These are phyloP conservation scores for Ploceus nigricollis DNA, from an alignment of 2,113 vertebrate species.

Conservation along the genomic window DNA sequence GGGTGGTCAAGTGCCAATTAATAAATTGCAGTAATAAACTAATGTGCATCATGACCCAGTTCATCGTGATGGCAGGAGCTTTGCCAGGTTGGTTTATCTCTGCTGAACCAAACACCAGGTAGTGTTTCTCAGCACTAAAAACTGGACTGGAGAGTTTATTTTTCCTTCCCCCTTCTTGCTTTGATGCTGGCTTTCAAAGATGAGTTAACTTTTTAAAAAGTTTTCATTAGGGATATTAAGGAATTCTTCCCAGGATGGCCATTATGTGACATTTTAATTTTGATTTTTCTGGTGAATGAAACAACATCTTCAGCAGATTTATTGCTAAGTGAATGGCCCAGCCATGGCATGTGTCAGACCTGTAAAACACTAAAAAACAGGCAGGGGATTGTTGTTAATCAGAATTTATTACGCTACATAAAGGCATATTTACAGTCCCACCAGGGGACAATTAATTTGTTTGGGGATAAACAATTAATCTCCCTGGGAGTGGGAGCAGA, in stretches of 20 bases:
- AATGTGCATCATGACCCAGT: not conserved
- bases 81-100: not conserved
- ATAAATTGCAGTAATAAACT: not conserved
- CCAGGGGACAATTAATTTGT: slow-evolving; percentile 60
- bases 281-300: not conserved
- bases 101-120: not conserved
- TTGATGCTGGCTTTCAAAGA: not conserved
- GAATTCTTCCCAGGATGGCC: not conserved
- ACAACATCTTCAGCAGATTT: not conserved
- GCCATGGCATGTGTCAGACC: not conserved
- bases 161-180: not conserved
- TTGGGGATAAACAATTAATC: slow-evolving; percentile 65
- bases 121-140: not conserved
- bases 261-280: not conserved
- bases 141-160: not conserved
- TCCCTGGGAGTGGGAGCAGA: slow-evolving; percentile 56
- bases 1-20: not conserved
- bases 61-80: not conserved
- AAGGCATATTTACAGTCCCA: slow-evolving; percentile 60
- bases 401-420: slow-evolving; percentile 42
- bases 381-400: slow-evolving; percentile 40
- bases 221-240: not conserved
- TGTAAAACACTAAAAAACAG: slow-evolving; percentile 31
- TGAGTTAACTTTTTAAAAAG: not conserved
- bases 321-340: not conserved